These are phyloP conservation scores for Heliconius aoede DNA, from an alignment of 2,888 invertebrate species.

Conservation along the genomic window DNA sequence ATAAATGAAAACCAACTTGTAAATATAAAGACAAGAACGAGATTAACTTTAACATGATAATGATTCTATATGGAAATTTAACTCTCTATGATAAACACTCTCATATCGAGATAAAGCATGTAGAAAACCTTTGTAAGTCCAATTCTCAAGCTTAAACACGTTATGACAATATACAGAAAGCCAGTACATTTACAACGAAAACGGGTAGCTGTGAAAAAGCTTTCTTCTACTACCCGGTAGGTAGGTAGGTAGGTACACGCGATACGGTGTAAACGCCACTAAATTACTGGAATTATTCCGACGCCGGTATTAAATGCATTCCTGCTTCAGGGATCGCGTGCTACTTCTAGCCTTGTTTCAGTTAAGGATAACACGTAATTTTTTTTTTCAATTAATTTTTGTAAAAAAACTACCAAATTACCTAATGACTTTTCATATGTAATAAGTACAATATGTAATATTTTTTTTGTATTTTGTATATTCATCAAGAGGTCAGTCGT, in stretches of 20 bases:
- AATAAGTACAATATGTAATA: neutral
- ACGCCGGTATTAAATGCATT: slow-evolving; percentile 77
- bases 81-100: neutral
- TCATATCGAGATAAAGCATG: neutral
- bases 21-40: too few species aligned
- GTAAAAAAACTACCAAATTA: slow-evolving; percentile 32
- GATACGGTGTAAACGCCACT: slow-evolving; percentile 68
- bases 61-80: neutral
- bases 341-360: slow-evolving; percentile 54
- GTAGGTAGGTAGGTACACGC: slow-evolving; percentile 58
- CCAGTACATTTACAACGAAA: slow-evolving; percentile 24
- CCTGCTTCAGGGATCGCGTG: slow-evolving; percentile 74
- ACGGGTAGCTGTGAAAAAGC: slow-evolving; percentile 48
- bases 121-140: neutral
- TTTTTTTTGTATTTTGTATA: neutral
- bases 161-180: slow-evolving; percentile 18
- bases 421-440: slow-evolving; percentile 23
- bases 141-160: neutral
- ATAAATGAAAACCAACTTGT: too few species aligned
- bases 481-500: too few species aligned
- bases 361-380: slow-evolving; percentile 50
- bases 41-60: neutral
- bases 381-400: slow-evolving; percentile 41
- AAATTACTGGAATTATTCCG: slow-evolving; percentile 77
- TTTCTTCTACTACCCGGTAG: slow-evolving; percentile 47